A percentile compares a stretch with the other conserved stretches of the same genome.
Conservation (phyloP, 2,888 invertebrate species). For the Latrodectus hesperus region DNA sequence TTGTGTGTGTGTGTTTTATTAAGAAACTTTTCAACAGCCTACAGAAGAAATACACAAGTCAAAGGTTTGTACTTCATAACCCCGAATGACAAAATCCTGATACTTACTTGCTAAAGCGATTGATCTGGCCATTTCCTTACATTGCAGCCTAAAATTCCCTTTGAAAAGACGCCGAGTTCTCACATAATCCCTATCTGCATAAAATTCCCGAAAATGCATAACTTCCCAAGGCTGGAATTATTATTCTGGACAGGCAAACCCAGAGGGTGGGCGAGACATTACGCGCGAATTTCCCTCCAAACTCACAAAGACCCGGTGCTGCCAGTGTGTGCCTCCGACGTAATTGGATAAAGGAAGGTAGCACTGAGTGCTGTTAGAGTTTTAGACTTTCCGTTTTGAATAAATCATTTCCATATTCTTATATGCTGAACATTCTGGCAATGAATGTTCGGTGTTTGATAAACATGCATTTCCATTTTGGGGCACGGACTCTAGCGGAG, state of each 20-base stretch:
- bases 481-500: neutral
- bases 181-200: slow-evolving; percentile 33
- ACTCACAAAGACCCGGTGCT: neutral
- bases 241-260: neutral
- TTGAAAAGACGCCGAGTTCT: neutral
- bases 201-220: slow-evolving; percentile 46
- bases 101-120: neutral
- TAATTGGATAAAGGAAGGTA: slow-evolving; percentile 44
- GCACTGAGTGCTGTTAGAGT: slow-evolving; percentile 34
- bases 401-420: slow-evolving; percentile 58
- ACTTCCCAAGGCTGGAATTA: slow-evolving; percentile 22
- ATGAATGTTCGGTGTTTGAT: neutral
- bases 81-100: neutral
- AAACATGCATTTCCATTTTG: slow-evolving; percentile 3
- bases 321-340: neutral
- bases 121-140: neutral
- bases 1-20: no score
- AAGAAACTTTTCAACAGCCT: no score
- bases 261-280: neutral
- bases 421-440: slow-evolving; percentile 11
- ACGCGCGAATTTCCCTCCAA: neutral
- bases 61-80: no score
- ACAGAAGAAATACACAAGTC: no score
- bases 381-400: slow-evolving; percentile 41
- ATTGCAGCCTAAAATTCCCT: slow-evolving; percentile 35